Evolutionary conservation across 2,797 vertebrate genomes (phyloP).

Genomic region (Melanogrammus aeglefinus): DNA sequence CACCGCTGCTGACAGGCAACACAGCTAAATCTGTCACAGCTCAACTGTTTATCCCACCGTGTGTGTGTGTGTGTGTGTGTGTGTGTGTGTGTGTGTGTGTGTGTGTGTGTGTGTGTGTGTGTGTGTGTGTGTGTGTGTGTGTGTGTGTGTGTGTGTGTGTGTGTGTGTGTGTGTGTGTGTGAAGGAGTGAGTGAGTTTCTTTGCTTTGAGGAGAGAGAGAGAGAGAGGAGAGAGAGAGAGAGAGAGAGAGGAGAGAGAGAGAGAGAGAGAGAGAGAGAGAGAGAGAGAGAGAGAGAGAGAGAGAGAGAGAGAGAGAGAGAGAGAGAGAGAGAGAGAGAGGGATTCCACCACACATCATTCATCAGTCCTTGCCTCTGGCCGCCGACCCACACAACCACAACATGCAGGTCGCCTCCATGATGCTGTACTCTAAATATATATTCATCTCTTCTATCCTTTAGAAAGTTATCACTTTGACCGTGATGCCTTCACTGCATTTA

Average conservation of each 20-base stretch:
- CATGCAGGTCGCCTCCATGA: background rate
- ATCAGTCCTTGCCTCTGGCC: background rate
- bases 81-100: background rate
- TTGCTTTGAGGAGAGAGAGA: background rate
- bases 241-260: no score
- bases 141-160: background rate
- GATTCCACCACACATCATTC: background rate
- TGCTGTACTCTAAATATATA: background rate
- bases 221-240: background rate
- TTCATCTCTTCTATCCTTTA: background rate
- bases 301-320: background rate
- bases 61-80: background rate
- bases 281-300: background rate
- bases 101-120: background rate
- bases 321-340: background rate
- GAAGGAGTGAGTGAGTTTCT: background rate
- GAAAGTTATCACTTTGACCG: background rate
- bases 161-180: background rate
- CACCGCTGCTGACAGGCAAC: background rate
- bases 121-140: background rate
- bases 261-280: no score
- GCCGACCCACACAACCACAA: background rate
- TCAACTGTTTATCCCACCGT: background rate
- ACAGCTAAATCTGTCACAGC: background rate
- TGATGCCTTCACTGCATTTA: background rate